These are phyloP conservation scores for Oryzias melastigma DNA, from an alignment of 2,113 vertebrate species.

Conservation along the genomic window DNA sequence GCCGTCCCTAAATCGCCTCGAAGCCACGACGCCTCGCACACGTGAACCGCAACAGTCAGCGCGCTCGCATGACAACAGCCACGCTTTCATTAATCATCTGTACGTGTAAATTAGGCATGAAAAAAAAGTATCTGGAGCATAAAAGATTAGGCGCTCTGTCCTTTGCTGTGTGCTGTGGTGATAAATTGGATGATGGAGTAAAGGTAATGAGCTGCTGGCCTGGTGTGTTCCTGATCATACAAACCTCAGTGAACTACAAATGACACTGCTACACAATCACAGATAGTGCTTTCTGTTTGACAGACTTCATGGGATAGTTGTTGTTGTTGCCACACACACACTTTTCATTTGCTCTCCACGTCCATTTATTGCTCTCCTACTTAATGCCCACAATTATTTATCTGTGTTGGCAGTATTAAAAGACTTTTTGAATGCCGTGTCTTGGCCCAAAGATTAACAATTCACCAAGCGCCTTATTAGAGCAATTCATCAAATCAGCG, in stretches of 20 bases:
- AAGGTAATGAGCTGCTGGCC: slow-evolving; percentile 43
- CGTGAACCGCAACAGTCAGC: background rate
- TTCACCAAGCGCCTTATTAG: slow-evolving; percentile 65
- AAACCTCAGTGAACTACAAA: slow-evolving; percentile 16
- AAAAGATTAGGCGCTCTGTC: slow-evolving; percentile 49
- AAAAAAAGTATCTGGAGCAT: slow-evolving; percentile 60
- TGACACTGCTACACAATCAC: background rate
- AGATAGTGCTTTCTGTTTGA: background rate
- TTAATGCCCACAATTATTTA: slow-evolving; percentile 44
- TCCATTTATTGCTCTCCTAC: slow-evolving; percentile 36
- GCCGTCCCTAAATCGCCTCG: slow-evolving; percentile 33
- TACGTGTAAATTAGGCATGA: slow-evolving; percentile 67
- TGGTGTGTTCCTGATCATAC: slow-evolving; percentile 26
- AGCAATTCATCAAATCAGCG: slow-evolving; percentile 73
- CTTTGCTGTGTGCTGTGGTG: slow-evolving; percentile 34
- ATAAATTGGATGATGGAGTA: slow-evolving; percentile 43
- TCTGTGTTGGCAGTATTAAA: slow-evolving; percentile 37
- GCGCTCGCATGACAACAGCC: slow-evolving; percentile 7
- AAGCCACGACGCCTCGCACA: slow-evolving; percentile 30
- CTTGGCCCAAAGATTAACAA: slow-evolving; percentile 61
- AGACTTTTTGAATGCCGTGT: slow-evolving; percentile 45
- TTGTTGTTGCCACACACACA: background rate
- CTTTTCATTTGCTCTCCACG: slow-evolving; percentile 8
- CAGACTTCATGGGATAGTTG: background rate
- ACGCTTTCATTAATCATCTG: slow-evolving; percentile 70